Evolutionary conservation across 2,113 vertebrate species (phyloP), one percentile per base, ranked within the genome.

Genomic region (Melanotaenia duboulayi): DNA sequence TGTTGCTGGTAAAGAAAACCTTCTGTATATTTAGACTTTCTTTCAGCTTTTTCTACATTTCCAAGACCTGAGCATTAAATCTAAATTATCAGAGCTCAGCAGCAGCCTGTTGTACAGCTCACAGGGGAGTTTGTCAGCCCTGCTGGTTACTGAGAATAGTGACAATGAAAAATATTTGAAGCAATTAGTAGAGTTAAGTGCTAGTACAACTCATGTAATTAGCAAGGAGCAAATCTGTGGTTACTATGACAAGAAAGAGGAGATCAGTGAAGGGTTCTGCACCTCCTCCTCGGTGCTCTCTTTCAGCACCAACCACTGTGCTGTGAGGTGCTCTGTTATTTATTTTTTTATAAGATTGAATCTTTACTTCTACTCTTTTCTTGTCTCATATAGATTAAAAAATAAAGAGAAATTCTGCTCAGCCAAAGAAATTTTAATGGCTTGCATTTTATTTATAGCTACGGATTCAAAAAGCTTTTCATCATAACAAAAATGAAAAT

Each of bases 121-220:
- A 20, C 8, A 2, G 20, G 7, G 13, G 32, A 17, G 16, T 57
- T 20, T 22, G 17, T 20, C 4, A 32, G 40, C 13, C 35, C 19
- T 14, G 19, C 14, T 58, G 23, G 13, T 59, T 59, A 24, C 40
- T 32, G 13, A 22, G 55, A 19, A 58, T 14, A 12, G 25, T 28
- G 35, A 65, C 35, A 11, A 56, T 76, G 40, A 19, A 25, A 55
- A 50, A 32, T 19, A 49, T 78, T 22, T 52, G 44, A 66, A 59
- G 48, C 40, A 64, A 50, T 67, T 75, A 65, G 50, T 54, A 4
- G 24, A 55, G 23, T 67, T 56, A 40, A 57, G 23, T 50, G 39
- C n/a, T 14, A 56, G 39, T 60, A 59, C 23, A 81, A 56, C 57
- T 63, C 32, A 10, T 58, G 28, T 66, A 28, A 71, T 66, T 70